Conservation (phyloP, 2,797 vertebrate species). For the Scyliorhinus canicula region DNA sequence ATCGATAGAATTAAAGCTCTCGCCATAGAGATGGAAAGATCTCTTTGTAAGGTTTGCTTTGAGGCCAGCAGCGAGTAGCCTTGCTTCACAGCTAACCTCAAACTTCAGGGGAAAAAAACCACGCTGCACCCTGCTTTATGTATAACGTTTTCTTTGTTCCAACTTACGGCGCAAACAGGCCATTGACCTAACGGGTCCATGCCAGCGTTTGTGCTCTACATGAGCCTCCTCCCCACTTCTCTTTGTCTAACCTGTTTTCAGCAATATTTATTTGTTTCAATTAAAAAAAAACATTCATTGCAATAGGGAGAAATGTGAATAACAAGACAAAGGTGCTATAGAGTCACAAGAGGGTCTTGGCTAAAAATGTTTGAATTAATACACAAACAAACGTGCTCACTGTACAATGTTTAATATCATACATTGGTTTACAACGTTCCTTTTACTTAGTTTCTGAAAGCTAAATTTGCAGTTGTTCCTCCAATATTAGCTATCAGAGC, state of each 20-base stretch:
- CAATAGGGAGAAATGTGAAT: background rate
- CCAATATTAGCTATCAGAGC: background rate
- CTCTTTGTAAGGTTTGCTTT: too few relatives aligned
- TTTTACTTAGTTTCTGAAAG: background rate
- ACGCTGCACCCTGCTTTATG: background rate
- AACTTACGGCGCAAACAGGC: background rate
- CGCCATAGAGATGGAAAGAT: too few relatives aligned
- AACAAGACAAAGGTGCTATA: background rate
- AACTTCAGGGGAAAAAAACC: background rate
- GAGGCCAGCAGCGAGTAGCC: too few relatives aligned
- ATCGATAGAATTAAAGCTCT: too few relatives aligned
- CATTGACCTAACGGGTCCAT: background rate
- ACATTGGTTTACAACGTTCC: background rate
- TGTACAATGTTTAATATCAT: background rate
- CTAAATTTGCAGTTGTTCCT: background rate
- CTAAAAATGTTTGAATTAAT: background rate
- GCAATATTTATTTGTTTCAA: background rate
- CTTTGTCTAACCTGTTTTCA: background rate
- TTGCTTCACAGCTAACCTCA: too few relatives aligned
- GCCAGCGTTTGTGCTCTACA: background rate
- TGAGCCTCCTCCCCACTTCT: background rate
- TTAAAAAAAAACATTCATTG: too few relatives aligned
- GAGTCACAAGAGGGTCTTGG: background rate
- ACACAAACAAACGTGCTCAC: background rate
- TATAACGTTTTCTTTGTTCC: background rate